phyloP scores from a whole-genome alignment of 2,888 invertebrate genomes.

The Tetropium fuscum region DNA sequence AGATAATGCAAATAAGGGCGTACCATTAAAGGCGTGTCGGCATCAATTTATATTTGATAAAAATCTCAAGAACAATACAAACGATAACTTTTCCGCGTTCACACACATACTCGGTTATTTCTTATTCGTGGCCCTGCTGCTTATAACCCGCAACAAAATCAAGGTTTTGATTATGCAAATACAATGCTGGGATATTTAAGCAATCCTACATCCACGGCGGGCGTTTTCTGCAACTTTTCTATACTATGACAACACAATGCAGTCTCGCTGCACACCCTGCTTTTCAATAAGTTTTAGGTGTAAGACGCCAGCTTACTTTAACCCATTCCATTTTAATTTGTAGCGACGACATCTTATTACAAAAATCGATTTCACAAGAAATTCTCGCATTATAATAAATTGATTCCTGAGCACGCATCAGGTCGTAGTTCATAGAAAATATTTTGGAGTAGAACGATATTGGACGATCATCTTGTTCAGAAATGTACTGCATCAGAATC shows the following conservation, averaged over 20 bases:
- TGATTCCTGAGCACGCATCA: no score
- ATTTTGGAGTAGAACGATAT: no score
- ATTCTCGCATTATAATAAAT: no score
- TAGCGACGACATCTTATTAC: no score
- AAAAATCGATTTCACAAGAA: no score
- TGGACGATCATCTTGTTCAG: no score
- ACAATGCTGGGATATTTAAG: slow-evolving; percentile 14
- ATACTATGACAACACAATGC: slow-evolving; percentile 23
- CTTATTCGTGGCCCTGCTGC: background rate
- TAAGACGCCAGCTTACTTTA: no score
- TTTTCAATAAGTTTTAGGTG: no score
- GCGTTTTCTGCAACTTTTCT: slow-evolving; percentile 20
- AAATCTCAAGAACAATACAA: slow-evolving; percentile 27
- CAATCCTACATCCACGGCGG: slow-evolving; percentile 9
- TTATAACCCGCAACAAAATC: slow-evolving; percentile 13
- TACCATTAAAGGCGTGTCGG: slow-evolving; percentile 26
- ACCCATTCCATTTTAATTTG: no score
- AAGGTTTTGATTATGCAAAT: slow-evolving; percentile 23
- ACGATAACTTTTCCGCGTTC: slow-evolving; percentile 19
- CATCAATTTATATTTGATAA: slow-evolving; percentile 27
- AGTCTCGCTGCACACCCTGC: no score
- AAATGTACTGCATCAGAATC: no score
- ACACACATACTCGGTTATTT: slow-evolving; percentile 11
- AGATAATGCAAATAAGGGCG: slow-evolving; percentile 24
- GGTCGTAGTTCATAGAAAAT: no score